Evolutionary conservation across 2,113 vertebrate genomes (phyloP).

Genomic region (Limanda limanda): DNA sequence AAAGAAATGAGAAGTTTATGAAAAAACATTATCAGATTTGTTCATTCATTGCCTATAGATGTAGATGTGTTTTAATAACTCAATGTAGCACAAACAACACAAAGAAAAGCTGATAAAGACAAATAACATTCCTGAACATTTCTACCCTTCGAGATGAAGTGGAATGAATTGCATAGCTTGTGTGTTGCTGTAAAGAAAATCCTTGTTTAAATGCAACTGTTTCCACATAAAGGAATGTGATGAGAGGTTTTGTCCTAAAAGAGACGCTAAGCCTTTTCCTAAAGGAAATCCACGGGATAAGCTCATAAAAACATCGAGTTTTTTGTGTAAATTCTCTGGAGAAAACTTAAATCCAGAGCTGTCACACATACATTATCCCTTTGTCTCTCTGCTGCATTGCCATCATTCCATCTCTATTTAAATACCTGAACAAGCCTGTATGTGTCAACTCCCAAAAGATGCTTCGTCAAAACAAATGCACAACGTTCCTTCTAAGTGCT

Average conservation of each 20-base stretch:
- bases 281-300: conserved; percentile 18
- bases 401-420: conserved; percentile 44
- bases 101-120: not conserved
- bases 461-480: conserved; percentile 38
- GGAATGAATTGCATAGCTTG: not conserved
- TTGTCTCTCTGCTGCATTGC: conserved; percentile 42
- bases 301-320: not conserved
- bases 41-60: not conserved
- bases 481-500: not conserved
- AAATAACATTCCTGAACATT: not conserved
- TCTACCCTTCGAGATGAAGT: not conserved
- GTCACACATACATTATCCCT: conserved; percentile 34
- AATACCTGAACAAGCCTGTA: conserved; percentile 53
- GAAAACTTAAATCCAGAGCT: conserved; percentile 18
- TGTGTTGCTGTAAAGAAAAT: not conserved
- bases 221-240: conserved; percentile 4
- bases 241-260: not conserved
- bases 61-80: not conserved
- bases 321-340: conserved; percentile 9
- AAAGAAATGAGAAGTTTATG: conserved; percentile 56
- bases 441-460: conserved; percentile 29
- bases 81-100: not conserved
- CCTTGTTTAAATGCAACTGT: not conserved
- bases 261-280: not conserved
- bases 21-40: conserved; percentile 1